Evolutionary conservation across 2,797 vertebrate species (phyloP).

Genomic region (Phataginus tricuspis): DNA sequence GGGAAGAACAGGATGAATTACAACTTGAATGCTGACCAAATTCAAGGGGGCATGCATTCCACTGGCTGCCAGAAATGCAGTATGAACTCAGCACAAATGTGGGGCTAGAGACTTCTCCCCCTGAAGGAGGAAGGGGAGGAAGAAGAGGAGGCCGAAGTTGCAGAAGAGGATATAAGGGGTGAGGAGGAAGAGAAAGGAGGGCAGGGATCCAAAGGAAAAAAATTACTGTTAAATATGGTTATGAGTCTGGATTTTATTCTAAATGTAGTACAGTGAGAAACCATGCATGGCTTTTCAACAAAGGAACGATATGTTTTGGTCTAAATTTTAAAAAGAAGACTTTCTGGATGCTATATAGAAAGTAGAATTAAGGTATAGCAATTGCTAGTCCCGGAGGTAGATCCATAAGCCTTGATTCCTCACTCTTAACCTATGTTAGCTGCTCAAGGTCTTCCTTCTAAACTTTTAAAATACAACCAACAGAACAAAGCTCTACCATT

Average conservation of each 20-base stretch:
- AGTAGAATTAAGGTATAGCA: not conserved
- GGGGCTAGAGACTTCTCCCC: not conserved
- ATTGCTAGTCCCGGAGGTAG: not conserved
- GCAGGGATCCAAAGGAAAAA: not conserved
- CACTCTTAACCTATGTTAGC: not conserved
- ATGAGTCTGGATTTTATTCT: not conserved
- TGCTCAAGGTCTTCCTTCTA: not conserved
- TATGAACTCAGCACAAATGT: not conserved
- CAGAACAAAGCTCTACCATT: not conserved
- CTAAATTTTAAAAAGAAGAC: not conserved
- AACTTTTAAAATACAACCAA: not conserved
- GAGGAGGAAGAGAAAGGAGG: not conserved
- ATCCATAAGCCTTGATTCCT: not conserved
- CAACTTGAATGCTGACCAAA: not conserved
- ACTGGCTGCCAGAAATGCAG: not conserved
- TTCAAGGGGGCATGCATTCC: not conserved
- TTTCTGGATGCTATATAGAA: not conserved
- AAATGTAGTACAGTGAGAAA: not conserved
- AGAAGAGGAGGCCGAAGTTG: not conserved
- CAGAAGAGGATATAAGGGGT: not conserved
- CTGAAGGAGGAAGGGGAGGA: not conserved
- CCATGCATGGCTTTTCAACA: not conserved
- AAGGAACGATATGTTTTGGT: not conserved
- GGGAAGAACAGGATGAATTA: not conserved
- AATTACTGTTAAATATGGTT: not conserved